phyloP scores from a whole-genome alignment of 2,888 invertebrate species.

The Lasioglossum lativentre region DNA sequence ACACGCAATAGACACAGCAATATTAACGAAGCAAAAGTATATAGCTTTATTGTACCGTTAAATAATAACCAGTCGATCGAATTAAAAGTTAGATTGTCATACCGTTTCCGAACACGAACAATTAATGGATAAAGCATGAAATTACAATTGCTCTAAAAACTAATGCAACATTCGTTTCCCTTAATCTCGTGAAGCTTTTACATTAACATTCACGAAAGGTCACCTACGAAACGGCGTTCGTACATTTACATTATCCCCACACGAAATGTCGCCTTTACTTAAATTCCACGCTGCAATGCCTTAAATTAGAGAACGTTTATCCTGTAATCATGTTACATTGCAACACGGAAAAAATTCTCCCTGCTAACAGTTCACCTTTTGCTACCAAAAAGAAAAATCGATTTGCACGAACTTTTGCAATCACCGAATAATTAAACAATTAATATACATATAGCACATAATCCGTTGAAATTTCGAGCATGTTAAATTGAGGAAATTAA shows the following conservation, averaged over 20 bases:
- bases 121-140: neutral
- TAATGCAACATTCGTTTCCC: neutral
- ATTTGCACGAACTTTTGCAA: neutral
- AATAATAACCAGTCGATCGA: neutral
- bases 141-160: neutral
- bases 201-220: neutral
- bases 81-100: neutral
- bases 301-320: neutral
- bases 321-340: neutral
- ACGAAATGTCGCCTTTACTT: neutral
- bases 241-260: conserved; percentile 4
- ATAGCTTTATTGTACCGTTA: neutral
- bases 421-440: neutral
- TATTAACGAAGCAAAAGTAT: neutral
- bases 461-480: neutral
- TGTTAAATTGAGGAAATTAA: neutral
- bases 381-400: neutral
- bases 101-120: neutral
- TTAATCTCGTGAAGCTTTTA: neutral
- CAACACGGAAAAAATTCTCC: neutral
- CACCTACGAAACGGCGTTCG: neutral
- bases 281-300: neutral
- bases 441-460: neutral
- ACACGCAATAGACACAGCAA: neutral
- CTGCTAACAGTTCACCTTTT: neutral